phyloP scores from a whole-genome alignment of 2,888 invertebrate genomes.

The Caenorhabditis imperialis region DNA sequence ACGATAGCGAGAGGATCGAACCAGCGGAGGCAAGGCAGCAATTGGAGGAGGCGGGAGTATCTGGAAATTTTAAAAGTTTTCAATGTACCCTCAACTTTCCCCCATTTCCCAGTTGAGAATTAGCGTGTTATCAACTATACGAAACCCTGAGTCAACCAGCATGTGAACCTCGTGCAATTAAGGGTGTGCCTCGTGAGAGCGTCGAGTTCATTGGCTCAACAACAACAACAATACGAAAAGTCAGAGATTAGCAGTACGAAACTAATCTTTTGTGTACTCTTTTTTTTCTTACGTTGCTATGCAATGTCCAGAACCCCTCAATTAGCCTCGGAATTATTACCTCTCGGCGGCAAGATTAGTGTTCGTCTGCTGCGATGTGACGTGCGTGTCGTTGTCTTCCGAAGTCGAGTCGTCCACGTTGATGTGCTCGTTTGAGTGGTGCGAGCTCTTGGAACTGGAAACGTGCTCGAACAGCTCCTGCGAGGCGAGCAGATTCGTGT shows the following conservation, averaged over 20 bases:
- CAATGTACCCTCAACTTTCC: too few species aligned
- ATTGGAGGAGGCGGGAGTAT: constrained; percentile 71
- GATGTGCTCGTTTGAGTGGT: constrained; percentile 37
- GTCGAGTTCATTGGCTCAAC: too few species aligned
- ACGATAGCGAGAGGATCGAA: constrained; percentile 83
- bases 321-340: constrained; percentile 30
- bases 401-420: constrained; percentile 67
- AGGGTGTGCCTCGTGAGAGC: too few species aligned
- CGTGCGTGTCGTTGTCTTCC: constrained; percentile 67
- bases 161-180: too few species aligned
- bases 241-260: too few species aligned
- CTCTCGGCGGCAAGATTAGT: constrained; percentile 60
- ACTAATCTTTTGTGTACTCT: too few species aligned
- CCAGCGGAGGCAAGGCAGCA: constrained; percentile 82
- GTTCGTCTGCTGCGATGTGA: constrained; percentile 56
- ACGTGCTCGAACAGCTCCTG: constrained; percentile 81
- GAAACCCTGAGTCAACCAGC: too few species aligned
- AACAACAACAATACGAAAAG: too few species aligned
- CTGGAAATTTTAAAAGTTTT: constrained; percentile 29
- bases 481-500: constrained; percentile 83
- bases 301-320: background rate
- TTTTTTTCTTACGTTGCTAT: background rate
- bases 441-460: constrained; percentile 30
- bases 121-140: too few species aligned
- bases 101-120: too few species aligned